phyloP scores from a whole-genome alignment of 1,140 invertebrate species.

The Nasonia giraulti region DNA sequence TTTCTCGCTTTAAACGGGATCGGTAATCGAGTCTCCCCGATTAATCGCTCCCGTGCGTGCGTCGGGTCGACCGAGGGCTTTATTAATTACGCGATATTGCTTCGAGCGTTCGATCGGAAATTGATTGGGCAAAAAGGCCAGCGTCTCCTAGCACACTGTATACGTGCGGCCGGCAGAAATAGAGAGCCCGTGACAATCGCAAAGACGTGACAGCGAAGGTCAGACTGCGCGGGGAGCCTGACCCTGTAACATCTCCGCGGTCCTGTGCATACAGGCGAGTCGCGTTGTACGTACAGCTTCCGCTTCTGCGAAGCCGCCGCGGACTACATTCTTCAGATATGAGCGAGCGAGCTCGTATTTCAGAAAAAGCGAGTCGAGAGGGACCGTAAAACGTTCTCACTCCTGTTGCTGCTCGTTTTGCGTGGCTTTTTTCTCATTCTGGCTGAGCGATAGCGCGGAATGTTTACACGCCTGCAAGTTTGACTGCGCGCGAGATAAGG shows the following conservation, averaged over 20 bases:
- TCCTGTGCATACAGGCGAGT: neutral
- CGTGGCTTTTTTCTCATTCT: neutral
- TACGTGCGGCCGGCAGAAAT: too few relatives aligned
- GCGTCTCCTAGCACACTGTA: too few relatives aligned
- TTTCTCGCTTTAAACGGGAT: neutral
- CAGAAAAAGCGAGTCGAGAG: neutral
- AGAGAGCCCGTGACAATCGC: too few relatives aligned
- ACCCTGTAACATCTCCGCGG: neutral
- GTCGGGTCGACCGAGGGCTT: too few relatives aligned
- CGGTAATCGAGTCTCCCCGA: too few relatives aligned
- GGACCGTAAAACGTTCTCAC: neutral
- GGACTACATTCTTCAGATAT: neutral
- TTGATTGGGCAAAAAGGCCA: too few relatives aligned
- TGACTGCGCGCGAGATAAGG: neutral
- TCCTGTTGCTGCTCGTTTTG: neutral
- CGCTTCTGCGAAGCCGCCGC: neutral
- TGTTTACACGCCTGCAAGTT: neutral
- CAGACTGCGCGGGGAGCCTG: neutral
- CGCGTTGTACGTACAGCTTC: neutral
- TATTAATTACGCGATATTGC: too few relatives aligned
- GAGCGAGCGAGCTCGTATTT: neutral
- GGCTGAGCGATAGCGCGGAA: neutral
- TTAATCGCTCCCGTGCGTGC: too few relatives aligned
- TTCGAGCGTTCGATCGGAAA: too few relatives aligned
- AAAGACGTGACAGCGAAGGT: neutral